Percentiles rank a stretch among this genome's conserved stretches.
These are phyloP conservation scores for Flabesymbios commensalis DNA, from an alignment of 2,888 invertebrate species.

Conservation along the genomic window DNA sequence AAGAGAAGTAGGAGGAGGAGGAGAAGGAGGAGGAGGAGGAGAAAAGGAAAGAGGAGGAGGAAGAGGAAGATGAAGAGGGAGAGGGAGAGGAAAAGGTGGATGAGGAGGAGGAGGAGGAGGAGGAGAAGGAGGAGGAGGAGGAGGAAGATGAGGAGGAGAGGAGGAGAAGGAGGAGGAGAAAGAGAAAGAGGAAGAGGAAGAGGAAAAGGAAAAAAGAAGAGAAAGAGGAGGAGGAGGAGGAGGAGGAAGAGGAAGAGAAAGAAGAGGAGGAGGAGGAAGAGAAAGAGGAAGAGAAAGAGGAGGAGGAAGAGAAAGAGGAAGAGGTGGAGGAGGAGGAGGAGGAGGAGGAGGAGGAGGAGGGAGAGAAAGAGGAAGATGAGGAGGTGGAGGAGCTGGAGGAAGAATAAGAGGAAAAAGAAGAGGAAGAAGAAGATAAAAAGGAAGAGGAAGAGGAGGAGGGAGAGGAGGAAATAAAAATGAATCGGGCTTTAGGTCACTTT, in stretches of 20 bases:
- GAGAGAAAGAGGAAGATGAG: slow-evolving; percentile 2
- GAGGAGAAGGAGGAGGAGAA: not conserved
- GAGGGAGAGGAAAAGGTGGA: too few relatives aligned
- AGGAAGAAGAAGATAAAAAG: too few relatives aligned
- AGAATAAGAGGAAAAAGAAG: too few relatives aligned
- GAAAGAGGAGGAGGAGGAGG: not conserved
- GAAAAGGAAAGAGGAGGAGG: not conserved
- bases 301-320: slow-evolving; percentile 2
- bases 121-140: not conserved
- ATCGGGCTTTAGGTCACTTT: too few relatives aligned
- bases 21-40: slow-evolving; percentile 33
- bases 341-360: not conserved
- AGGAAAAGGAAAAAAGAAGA: not conserved
- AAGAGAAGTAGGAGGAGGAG: too few relatives aligned
- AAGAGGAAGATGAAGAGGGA: too few relatives aligned
- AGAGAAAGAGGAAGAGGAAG: slow-evolving; percentile 1
- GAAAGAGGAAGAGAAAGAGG: not conserved
- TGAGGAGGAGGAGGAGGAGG: too few relatives aligned
- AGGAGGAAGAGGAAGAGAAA: not conserved
- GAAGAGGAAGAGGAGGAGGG: too few relatives aligned
- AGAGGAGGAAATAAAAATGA: too few relatives aligned
- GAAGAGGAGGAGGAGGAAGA: not conserved
- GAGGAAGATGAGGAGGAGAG: too few relatives aligned
- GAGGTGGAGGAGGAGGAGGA: too few relatives aligned
- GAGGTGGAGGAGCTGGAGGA: too few relatives aligned